Evolutionary conservation across 1,140 invertebrate species (phyloP).

Genomic region (Drosophila setifemur): DNA sequence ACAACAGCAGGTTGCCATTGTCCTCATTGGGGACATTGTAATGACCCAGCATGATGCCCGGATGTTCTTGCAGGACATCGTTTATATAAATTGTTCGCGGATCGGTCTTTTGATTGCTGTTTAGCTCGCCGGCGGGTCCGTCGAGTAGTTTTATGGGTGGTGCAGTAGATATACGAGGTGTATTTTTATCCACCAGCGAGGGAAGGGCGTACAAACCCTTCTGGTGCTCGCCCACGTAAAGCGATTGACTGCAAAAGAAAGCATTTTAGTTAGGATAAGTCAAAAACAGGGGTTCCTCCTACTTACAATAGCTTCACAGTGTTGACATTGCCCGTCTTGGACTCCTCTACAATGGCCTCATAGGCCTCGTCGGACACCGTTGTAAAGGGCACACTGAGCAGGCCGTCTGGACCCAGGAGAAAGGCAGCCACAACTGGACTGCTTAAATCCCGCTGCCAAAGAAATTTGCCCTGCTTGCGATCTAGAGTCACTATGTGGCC

Average conservation of each 20-base stretch:
- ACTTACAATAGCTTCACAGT: conserved; percentile 91
- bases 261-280: conserved; percentile 82
- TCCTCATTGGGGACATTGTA: conserved; percentile 89
- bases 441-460: conserved; percentile 94
- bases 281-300: neutral
- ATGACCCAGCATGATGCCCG: conserved; percentile 86
- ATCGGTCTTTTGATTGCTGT: conserved; percentile 68
- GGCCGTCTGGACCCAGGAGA: conserved; percentile 89
- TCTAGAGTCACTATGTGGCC: conserved; percentile 92
- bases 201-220: conserved; percentile 95
- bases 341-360: conserved; percentile 87
- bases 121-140: conserved; percentile 83
- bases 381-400: conserved; percentile 94
- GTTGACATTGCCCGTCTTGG: conserved; percentile 85
- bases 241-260: conserved; percentile 88
- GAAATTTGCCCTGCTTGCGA: conserved; percentile 87
- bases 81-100: conserved; percentile 69
- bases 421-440: conserved; percentile 97
- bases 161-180: conserved; percentile 87
- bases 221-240: conserved; percentile 97
- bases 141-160: conserved; percentile 87
- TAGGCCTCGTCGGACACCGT: conserved; percentile 94
- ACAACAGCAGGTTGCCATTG: conserved; percentile 65
- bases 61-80: conserved; percentile 81
- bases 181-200: conserved; percentile 93